Conservation (phyloP, 2,113 vertebrate species). For the Poeciliopsis occidentalis region DNA sequence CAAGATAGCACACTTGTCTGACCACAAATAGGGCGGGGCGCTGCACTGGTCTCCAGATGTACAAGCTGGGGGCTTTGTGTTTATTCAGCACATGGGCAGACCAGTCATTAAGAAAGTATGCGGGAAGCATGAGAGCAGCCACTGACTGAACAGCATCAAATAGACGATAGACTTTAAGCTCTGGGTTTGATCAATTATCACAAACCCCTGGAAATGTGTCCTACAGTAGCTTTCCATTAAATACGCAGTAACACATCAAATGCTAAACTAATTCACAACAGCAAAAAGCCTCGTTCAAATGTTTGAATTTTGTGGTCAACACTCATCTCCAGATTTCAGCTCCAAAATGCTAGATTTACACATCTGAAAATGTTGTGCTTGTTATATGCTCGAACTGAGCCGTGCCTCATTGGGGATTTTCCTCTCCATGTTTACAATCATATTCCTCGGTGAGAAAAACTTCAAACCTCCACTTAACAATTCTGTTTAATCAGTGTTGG, state of each 20-base stretch:
- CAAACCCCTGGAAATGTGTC: neutral
- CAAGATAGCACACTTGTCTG: slow-evolving; percentile 72
- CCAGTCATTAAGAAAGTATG: slow-evolving; percentile 74
- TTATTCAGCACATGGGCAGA: slow-evolving; percentile 73
- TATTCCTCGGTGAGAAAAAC: slow-evolving; percentile 81
- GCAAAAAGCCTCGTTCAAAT: slow-evolving; percentile 9
- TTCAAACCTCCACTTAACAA: slow-evolving; percentile 83
- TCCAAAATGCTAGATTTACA: slow-evolving; percentile 70
- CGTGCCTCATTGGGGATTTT: slow-evolving; percentile 74
- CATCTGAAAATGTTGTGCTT: slow-evolving; percentile 75
- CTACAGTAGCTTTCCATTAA: neutral
- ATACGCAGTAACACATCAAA: neutral
- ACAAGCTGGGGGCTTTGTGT: slow-evolving; percentile 53
- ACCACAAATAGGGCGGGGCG: slow-evolving; percentile 66
- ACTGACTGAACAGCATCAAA: slow-evolving; percentile 55
- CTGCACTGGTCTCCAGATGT: slow-evolving; percentile 76
- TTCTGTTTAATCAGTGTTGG: slow-evolving; percentile 85
- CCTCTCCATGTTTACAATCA: slow-evolving; percentile 82
- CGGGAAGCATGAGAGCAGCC: slow-evolving; percentile 63
- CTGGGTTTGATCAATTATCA: slow-evolving; percentile 1
- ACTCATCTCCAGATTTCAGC: slow-evolving; percentile 53
- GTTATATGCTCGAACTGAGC: slow-evolving; percentile 64
- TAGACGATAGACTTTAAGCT: slow-evolving; percentile 40
- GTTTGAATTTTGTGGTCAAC: slow-evolving; percentile 60
- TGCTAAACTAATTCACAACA: slow-evolving; percentile 14